Percentiles rank a stretch among this genome's conserved stretches.
Evolutionary conservation across 2,888 invertebrate genomes (phyloP).

Genomic region (Tenthredo amoena): DNA sequence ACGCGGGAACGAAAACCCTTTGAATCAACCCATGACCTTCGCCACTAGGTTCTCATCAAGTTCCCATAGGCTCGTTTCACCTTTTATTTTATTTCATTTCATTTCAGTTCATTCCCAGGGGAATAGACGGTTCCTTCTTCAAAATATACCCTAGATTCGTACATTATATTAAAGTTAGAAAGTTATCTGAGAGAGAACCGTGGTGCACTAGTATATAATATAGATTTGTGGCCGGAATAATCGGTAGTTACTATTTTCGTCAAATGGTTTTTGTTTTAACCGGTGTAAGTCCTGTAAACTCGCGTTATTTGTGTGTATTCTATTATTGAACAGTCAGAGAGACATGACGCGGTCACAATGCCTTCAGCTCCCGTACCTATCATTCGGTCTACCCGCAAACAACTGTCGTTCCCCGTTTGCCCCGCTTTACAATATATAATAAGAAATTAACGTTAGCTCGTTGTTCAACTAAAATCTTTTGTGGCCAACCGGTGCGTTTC

Average conservation of each 20-base stretch:
- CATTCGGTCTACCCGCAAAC: conserved; percentile 54
- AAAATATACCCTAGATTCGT: background rate
- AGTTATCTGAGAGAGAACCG: background rate
- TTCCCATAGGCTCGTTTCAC: conserved; percentile 35
- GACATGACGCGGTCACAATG: conserved; percentile 51
- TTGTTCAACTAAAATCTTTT: conserved; percentile 62
- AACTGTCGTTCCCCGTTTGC: conserved; percentile 50
- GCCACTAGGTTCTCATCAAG: background rate
- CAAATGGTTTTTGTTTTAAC: background rate
- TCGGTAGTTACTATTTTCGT: background rate
- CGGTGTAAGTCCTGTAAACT: background rate
- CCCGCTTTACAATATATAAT: conserved; percentile 55
- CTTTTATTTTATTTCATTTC: conserved; percentile 12
- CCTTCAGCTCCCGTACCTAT: conserved; percentile 32
- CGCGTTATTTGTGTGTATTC: conserved; percentile 17
- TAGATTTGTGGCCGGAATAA: background rate
- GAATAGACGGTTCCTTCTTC: background rate
- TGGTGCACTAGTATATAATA: background rate
- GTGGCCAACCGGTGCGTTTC: conserved; percentile 52
- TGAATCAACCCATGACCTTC: conserved; percentile 37
- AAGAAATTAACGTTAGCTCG: conserved; percentile 63
- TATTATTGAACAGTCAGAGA: conserved; percentile 49
- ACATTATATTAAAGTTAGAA: background rate
- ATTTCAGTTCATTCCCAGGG: background rate
- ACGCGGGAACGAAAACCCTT: conserved; percentile 31